These are phyloP conservation scores for Rhincodon typus DNA, from an alignment of 2,797 vertebrate genomes.

Conservation along the genomic window DNA sequence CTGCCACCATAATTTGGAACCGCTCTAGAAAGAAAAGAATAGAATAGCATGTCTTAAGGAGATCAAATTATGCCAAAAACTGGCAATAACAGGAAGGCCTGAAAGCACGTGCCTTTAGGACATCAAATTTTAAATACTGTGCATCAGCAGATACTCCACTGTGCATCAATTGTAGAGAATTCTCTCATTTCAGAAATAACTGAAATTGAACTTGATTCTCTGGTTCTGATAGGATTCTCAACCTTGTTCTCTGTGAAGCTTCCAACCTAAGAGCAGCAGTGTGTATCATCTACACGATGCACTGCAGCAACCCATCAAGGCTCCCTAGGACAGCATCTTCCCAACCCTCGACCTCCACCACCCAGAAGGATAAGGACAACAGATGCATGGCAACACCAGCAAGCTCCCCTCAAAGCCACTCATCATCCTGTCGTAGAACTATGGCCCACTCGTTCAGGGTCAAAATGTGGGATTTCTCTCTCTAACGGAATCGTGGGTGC, in stretches of 20 bases:
- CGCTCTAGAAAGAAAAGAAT: constrained; percentile 22
- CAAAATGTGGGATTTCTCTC: background rate
- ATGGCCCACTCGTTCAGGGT: background rate
- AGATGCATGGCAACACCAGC: no score
- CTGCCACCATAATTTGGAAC: background rate
- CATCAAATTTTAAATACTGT: background rate
- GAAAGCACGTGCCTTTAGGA: background rate
- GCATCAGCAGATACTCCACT: background rate
- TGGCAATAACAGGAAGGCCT: background rate
- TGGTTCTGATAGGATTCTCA: background rate
- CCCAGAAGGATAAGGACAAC: no score
- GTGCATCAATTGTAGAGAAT: background rate
- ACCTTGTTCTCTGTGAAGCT: background rate
- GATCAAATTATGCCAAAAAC: background rate
- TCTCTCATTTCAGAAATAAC: background rate
- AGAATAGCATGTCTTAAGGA: background rate
- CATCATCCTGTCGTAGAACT: no score
- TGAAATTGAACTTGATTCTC: background rate
- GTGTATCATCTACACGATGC: no score
- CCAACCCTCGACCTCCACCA: no score
- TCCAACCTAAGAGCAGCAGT: no score
- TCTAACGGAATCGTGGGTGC: no score
- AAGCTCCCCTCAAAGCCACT: no score
- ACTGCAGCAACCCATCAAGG: no score
- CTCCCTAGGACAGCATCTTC: no score